Evolutionary conservation across 2,888 invertebrate species (phyloP), one percentile per base, ranked within the genome.

Genomic region (Cyclophora punctaria): DNA sequence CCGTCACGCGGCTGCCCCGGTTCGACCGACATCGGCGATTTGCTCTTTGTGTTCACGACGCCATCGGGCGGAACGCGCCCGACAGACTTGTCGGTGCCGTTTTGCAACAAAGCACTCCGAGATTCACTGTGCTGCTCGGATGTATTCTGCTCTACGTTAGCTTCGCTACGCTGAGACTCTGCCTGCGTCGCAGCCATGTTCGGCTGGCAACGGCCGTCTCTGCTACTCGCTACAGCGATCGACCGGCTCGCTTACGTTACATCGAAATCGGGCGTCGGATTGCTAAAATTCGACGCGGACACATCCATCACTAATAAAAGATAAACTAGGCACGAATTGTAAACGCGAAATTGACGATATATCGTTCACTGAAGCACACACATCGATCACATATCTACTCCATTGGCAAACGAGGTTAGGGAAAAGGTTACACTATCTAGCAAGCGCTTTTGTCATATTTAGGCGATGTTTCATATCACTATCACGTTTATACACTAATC

Each of bases 111-210:
- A 79, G 78, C 81, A 90, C 92, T 93, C 89, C 92, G 91, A 89
- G 91, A 90, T 85, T 91, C 91, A 86, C 90, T 89, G 83, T 90
- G 90, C 89, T 90, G 91, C 74, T 92, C 91, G 80, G 90, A 85
- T 84, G 90, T 89, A 89, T 89, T 91, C 86, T 91, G 91, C 77
- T 91, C 90, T 80, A 91, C 89, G 86, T 90, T 92, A 83, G 90
- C 89, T 91, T 93, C 93, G 91, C 93, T 93, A 90, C 93, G 93
- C 89, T 93, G 93, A 90, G 93, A 91, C 91, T 93, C 93, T 89
- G 93, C 93, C 92, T 93, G 93, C 91, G 93, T 93, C 91, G 94
- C 93, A 93, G 94, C 94, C 94, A 94, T 94, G 92, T 93, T 93
- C 90, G 83, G 88, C 89, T 83, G 89, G 81, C 84, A 78, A 88